phyloP scores from a whole-genome alignment of 2,888 invertebrate genomes.

The Capitulum mitella region DNA sequence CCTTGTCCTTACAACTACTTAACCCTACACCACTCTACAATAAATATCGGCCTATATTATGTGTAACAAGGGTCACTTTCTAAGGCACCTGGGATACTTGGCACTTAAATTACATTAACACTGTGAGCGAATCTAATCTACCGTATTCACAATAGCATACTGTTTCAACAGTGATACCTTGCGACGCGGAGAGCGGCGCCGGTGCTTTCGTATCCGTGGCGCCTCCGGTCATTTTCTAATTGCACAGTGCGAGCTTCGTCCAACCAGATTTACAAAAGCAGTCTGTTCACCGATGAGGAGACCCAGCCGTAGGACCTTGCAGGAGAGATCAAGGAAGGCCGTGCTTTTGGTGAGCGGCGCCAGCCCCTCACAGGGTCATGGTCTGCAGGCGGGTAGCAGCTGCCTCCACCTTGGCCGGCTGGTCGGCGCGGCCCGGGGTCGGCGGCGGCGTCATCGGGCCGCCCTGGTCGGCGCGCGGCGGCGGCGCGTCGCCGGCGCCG shows the following conservation, averaged over 20 bases:
- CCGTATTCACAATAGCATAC: constrained; percentile 5
- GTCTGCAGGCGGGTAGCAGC: constrained; percentile 16
- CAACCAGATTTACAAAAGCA: background rate
- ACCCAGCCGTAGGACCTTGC: background rate
- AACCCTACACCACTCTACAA: constrained; percentile 19
- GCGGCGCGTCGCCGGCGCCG: constrained; percentile 1
- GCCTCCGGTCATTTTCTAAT: background rate
- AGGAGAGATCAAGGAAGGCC: background rate
- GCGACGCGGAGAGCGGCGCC: background rate
- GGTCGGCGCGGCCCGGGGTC: constrained; percentile 7
- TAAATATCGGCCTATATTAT: constrained; percentile 20
- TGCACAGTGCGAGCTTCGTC: constrained; percentile 1
- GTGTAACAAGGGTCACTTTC: constrained; percentile 16
- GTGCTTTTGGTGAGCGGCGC: background rate
- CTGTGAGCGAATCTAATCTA: constrained; percentile 6
- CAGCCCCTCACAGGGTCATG: constrained; percentile 5
- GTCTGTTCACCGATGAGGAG: background rate
- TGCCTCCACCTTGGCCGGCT: constrained; percentile 12
- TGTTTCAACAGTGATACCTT: background rate
- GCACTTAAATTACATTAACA: constrained; percentile 7
- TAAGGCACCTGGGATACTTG: constrained; percentile 23
- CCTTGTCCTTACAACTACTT: constrained; percentile 13
- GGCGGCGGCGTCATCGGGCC: constrained; percentile 14
- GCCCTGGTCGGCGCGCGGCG: background rate
- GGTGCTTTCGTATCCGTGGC: background rate